Evolutionary conservation across 1,140 invertebrate genomes (phyloP), one percentile per base, ranked within the genome.

Genomic region (Drosophila sp.): DNA sequence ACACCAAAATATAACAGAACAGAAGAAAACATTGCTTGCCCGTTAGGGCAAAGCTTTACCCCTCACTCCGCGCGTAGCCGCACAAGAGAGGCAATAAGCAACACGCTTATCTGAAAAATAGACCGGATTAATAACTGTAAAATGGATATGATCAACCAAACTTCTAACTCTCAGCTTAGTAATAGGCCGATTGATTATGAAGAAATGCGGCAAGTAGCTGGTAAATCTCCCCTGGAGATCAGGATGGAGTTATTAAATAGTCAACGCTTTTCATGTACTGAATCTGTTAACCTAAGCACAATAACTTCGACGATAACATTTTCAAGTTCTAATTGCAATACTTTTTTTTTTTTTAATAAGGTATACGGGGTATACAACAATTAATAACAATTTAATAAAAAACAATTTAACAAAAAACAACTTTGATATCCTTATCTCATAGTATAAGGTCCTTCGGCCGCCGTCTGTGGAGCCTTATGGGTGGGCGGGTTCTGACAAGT

Each of bases 131-230:
- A 48, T n/a, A 43, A 46, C 2, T n/a, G 4, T 29, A 21, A 41
- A 56, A 41, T 41, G 53, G 38, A 54, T 40, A 36, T 7, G 34
- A 38, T 38, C 7, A n/a, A n/a, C n/a, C n/a, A n/a, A n/a, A n/a
- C 18, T 38, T 54, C 51, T 54, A 54, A 54, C 51, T 25, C 50
- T 53, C 51, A 21, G 51, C 34, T 38, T 61, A 61, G 57, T n/a
- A 61, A 32, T 34, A 61, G 46, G 41, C 41, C 6, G 45, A 18
- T 34, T 61, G 41, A 61, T 34, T 46, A 61, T 38, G 41, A 46
- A 2, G 18, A 34, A 61, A 61, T 61, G 57, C 41, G 1, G 0
- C 8, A 18, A 45, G 41, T 34, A 34, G 57, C 25, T 46, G 57
- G 41, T 2, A 61, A 61, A 61, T 61, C 27, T 1, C 57, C 57